phyloP scores from a whole-genome alignment of 2,797 vertebrate species.

The Parotocinclus haroldoi region DNA sequence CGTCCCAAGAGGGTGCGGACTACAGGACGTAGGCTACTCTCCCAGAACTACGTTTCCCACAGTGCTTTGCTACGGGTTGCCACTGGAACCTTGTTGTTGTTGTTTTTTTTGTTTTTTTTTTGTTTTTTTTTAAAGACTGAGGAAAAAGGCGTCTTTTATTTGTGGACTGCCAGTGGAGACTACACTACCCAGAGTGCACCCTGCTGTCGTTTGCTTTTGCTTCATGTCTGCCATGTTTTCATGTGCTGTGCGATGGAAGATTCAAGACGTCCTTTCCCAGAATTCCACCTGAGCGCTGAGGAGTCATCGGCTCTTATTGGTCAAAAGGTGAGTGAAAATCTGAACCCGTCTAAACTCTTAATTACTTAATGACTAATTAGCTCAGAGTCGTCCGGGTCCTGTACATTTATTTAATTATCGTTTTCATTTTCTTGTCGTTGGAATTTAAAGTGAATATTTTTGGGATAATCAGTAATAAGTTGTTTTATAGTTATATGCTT shows the following conservation, averaged over 20 bases:
- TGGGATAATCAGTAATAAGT: too few species aligned
- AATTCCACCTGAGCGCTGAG: conserved; percentile 7
- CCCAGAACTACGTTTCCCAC: conserved; percentile 74
- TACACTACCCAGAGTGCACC: conserved; percentile 45
- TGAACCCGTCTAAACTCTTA: background rate
- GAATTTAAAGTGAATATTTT: too few species aligned
- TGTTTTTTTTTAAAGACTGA: conserved; percentile 28
- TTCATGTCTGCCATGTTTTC: background rate
- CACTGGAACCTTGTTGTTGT: conserved; percentile 53
- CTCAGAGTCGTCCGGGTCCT: too few species aligned
- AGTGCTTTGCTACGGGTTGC: conserved; percentile 6
- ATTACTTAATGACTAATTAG: too few species aligned
- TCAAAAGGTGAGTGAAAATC: conserved; percentile 13
- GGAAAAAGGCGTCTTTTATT: background rate
- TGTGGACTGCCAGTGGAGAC: conserved; percentile 45
- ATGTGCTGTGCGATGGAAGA: background rate
- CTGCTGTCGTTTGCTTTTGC: background rate
- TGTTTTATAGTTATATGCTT: too few species aligned
- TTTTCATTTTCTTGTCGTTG: too few species aligned
- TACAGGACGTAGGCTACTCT: conserved; percentile 64
- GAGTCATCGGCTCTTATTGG: background rate
- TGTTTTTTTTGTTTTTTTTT: too few species aligned
- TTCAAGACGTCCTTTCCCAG: conserved; percentile 14
- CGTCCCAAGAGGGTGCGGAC: conserved; percentile 62
- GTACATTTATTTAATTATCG: too few species aligned